phyloP scores from a whole-genome alignment of 2,888 invertebrate genomes.

The Tenthredo livida region DNA sequence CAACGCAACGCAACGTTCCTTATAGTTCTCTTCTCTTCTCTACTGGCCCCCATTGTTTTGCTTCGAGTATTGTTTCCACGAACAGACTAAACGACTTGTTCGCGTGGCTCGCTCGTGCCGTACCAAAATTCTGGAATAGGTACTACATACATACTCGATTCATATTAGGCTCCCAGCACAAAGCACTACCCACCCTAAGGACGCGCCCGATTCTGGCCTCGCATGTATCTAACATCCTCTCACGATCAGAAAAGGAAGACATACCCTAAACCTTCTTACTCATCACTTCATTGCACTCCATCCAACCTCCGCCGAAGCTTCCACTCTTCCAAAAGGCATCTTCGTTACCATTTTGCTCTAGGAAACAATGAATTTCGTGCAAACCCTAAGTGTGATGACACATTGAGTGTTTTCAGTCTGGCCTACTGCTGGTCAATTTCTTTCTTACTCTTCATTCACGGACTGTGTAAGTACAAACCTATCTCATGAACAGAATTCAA shows the following conservation, averaged over 20 bases:
- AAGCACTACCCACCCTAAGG: background rate
- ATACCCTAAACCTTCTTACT: conserved; percentile 72
- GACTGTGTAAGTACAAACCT: background rate
- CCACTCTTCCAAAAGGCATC: conserved; percentile 67
- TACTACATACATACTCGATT: conserved; percentile 31
- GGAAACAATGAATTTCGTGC: conserved; percentile 70
- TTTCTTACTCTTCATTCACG: background rate
- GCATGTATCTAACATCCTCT: conserved; percentile 70
- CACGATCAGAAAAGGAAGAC: conserved; percentile 73
- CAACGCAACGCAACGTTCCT: background rate
- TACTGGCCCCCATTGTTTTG: conserved; percentile 63
- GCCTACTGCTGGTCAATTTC: background rate
- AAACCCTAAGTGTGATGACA: conserved; percentile 73
- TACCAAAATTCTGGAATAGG: conserved; percentile 29
- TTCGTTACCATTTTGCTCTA: conserved; percentile 62
- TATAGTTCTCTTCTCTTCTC: background rate
- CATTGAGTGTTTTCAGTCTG: conserved; percentile 43
- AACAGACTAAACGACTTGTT: conserved; percentile 50
- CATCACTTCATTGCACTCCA: background rate
- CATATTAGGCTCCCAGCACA: conserved; percentile 26
- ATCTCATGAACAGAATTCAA: background rate
- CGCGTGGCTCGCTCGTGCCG: conserved; percentile 49
- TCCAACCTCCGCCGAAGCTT: conserved; percentile 40
- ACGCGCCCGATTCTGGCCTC: conserved; percentile 56
- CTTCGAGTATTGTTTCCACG: conserved; percentile 43